Conservation (phyloP, 2,888 invertebrate genomes). For the Rhingia campestris region DNA sequence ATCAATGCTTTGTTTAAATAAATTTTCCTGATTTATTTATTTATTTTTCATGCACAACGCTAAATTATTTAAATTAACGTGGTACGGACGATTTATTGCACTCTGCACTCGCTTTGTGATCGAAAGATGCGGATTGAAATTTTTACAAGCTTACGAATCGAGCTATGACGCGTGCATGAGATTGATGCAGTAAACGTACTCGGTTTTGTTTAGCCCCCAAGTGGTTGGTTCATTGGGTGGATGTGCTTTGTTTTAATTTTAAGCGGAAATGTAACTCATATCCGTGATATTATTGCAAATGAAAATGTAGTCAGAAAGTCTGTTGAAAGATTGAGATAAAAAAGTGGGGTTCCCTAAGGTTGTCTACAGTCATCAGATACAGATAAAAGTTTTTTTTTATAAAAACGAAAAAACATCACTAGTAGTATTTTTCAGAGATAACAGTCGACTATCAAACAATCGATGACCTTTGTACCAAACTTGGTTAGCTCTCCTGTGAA, state of each 20-base stretch:
- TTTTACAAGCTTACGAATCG: slow-evolving; percentile 9
- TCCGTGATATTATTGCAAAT: not conserved
- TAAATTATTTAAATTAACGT: slow-evolving; percentile 60
- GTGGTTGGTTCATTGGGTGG: not conserved
- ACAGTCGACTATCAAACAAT: no score
- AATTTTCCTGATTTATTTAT: slow-evolving; percentile 21
- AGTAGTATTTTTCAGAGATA: no score
- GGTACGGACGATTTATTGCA: slow-evolving; percentile 40
- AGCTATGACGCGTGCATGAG: slow-evolving; percentile 25
- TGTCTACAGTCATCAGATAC: not conserved
- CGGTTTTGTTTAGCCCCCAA: not conserved
- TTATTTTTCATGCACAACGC: slow-evolving; percentile 37
- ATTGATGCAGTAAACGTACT: slow-evolving; percentile 2
- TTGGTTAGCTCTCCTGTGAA: no score
- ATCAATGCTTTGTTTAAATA: slow-evolving; percentile 65
- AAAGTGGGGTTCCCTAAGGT: slow-evolving; percentile 11
- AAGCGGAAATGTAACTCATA: slow-evolving; percentile 12
- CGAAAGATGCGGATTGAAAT: slow-evolving; percentile 17
- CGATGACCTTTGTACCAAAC: no score
- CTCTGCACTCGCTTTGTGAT: slow-evolving; percentile 13
- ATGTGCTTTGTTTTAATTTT: not conserved
- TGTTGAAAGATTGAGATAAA: not conserved
- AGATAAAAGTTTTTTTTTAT: no score
- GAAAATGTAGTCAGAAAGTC: not conserved
- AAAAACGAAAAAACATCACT: no score